Conservation (phyloP, 2,113 vertebrate species). For the Lates calcarifer region DNA sequence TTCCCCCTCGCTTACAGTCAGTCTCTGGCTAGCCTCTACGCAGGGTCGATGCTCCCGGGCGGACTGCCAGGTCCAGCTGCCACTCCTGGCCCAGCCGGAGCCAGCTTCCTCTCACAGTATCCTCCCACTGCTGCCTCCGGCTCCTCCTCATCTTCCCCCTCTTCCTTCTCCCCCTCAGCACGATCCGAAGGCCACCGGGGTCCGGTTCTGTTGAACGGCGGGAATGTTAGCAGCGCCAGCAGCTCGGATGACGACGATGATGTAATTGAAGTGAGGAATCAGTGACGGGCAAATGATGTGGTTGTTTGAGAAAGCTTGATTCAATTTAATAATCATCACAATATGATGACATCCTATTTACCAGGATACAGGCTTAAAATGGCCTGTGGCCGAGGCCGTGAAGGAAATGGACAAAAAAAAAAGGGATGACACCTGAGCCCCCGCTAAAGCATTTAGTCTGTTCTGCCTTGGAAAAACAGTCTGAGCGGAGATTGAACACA, state of each 20-base stretch:
- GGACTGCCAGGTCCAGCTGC: slow-evolving; percentile 86
- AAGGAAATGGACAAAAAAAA: slow-evolving; percentile 32
- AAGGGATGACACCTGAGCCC: slow-evolving; percentile 16
- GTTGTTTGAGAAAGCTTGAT: slow-evolving; percentile 28
- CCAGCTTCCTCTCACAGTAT: slow-evolving; percentile 91
- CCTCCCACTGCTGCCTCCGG: slow-evolving; percentile 80
- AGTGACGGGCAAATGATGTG: slow-evolving; percentile 65
- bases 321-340: slow-evolving; percentile 26
- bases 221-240: slow-evolving; percentile 58
- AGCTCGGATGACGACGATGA: slow-evolving; percentile 86
- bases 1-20: slow-evolving; percentile 92
- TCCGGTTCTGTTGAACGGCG: slow-evolving; percentile 82
- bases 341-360: slow-evolving; percentile 33
- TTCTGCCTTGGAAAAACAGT: slow-evolving; percentile 31
- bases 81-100: slow-evolving; percentile 90
- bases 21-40: slow-evolving; percentile 86
- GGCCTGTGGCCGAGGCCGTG: neutral
- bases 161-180: slow-evolving; percentile 83
- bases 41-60: slow-evolving; percentile 78
- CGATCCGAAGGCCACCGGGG: slow-evolving; percentile 85
- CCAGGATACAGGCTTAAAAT: neutral
- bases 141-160: slow-evolving; percentile 85
- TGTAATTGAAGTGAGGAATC: slow-evolving; percentile 91
- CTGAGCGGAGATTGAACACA: slow-evolving; percentile 8
- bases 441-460: slow-evolving; percentile 33